Conservation (phyloP, 2,797 vertebrate genomes). For the Cuniculus paca region DNA sequence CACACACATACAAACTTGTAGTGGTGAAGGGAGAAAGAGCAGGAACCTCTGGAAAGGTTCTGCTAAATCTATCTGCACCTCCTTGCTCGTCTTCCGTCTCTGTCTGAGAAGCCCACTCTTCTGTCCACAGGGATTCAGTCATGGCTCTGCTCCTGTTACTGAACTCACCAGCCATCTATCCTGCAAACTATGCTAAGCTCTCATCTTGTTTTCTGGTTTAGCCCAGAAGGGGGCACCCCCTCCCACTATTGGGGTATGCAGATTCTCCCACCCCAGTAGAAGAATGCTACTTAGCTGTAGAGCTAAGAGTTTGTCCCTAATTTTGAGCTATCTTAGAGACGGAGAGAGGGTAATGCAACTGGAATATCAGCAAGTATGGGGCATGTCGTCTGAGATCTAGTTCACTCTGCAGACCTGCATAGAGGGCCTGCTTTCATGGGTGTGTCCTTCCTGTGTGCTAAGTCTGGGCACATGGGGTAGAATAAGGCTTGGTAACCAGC, state of each 20-base stretch:
- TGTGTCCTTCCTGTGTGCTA: not conserved
- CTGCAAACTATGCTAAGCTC: not conserved
- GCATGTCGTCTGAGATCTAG: not conserved
- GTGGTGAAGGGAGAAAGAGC: not conserved
- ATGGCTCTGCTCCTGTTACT: not conserved
- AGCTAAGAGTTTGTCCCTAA: not conserved
- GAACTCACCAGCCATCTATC: not conserved
- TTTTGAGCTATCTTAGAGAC: not conserved
- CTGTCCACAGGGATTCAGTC: not conserved
- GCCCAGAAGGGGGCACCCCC: not conserved
- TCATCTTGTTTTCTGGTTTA: slow-evolving; percentile 32
- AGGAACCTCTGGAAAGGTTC: not conserved
- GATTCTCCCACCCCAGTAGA: not conserved
- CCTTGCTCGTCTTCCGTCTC: not conserved
- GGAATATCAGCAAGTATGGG: not conserved
- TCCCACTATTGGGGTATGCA: not conserved
- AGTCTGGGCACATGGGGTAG: not conserved
- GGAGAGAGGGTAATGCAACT: not conserved
- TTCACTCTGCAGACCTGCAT: not conserved
- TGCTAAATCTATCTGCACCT: not conserved
- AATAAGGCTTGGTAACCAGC: not conserved
- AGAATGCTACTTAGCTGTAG: not conserved
- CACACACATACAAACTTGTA: not conserved
- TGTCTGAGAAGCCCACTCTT: not conserved
- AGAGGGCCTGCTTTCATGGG: not conserved